phyloP scores from a whole-genome alignment of 2,113 vertebrate genomes.

The Phalacrocorax carbo region DNA sequence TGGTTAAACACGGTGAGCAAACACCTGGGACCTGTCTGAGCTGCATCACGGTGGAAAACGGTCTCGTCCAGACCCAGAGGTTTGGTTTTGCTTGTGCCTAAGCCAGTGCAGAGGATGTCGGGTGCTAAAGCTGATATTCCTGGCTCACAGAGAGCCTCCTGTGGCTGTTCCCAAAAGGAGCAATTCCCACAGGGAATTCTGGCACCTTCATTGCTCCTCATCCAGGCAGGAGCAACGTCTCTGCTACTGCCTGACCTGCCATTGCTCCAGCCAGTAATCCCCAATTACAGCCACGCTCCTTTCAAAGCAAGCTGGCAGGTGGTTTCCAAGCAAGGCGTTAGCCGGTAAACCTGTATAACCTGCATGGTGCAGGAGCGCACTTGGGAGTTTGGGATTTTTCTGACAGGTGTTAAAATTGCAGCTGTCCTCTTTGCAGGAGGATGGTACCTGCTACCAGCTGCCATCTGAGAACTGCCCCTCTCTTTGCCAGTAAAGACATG shows the following conservation, averaged over 20 bases:
- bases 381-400: neutral
- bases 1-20: neutral
- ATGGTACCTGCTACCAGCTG: neutral
- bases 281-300: rapidly evolving
- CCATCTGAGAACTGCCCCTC: neutral
- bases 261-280: neutral
- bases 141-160: neutral
- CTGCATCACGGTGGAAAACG: rapidly evolving
- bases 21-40: neutral
- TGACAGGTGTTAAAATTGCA: neutral
- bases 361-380: rapidly evolving
- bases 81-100: neutral
- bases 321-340: neutral
- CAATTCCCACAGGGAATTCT: neutral
- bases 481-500: neutral
- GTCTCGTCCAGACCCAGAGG: neutral
- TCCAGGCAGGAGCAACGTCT: neutral
- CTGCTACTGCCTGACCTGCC: neutral
- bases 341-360: neutral
- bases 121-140: neutral
- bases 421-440: neutral
- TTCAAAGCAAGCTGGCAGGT: neutral
- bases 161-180: neutral
- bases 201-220: neutral
- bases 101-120: neutral